phyloP scores from a whole-genome alignment of 2,888 invertebrate genomes.

The Nasonovia ribisnigri region DNA sequence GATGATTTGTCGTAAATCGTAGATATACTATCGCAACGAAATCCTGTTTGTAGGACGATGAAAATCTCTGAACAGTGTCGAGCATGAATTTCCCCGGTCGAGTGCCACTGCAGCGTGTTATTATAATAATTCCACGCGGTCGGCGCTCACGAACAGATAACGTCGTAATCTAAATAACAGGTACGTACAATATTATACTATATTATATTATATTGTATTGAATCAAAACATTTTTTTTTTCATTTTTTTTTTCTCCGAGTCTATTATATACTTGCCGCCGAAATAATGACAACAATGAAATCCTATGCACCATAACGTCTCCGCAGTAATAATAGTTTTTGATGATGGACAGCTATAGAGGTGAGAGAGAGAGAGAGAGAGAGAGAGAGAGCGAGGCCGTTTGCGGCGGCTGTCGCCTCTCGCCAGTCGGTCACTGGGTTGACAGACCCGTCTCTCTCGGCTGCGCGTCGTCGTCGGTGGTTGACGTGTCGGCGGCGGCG shows the following conservation, averaged over 20 bases:
- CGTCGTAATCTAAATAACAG: background rate
- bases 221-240: background rate
- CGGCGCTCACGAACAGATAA: background rate
- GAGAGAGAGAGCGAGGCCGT: background rate
- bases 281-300: background rate
- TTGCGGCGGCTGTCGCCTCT: background rate
- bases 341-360: background rate
- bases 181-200: background rate
- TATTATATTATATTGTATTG: background rate
- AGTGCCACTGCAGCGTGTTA: background rate
- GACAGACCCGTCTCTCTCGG: constrained; percentile 13
- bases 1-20: background rate
- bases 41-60: background rate
- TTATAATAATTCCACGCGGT: background rate
- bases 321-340: background rate
- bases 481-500: background rate
- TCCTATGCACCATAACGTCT: background rate
- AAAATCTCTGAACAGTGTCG: background rate
- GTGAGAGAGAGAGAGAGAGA: background rate
- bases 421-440: constrained; percentile 56
- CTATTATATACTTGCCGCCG: background rate
- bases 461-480: background rate
- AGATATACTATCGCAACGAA: background rate
- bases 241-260: background rate
- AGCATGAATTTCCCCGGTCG: background rate